Evolutionary conservation across 2,888 invertebrate genomes (phyloP).

Genomic region (Deilephila elpenor): DNA sequence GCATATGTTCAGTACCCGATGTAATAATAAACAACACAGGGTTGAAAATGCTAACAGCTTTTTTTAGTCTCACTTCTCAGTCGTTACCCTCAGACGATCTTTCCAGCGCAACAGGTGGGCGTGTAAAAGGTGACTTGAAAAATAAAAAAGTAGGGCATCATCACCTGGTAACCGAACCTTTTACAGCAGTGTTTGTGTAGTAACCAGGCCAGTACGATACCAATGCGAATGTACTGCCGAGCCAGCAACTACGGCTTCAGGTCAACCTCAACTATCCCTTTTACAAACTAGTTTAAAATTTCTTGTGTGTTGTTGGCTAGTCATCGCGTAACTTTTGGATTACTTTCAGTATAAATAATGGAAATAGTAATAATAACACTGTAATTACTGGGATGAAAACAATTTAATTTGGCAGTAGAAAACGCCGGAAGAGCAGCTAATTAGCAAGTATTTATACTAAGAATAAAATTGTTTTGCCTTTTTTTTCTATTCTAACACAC

Average conservation of each 20-base stretch:
- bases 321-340: too few species aligned
- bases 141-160: not conserved
- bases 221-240: conserved; percentile 1
- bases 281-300: not conserved
- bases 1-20: not conserved
- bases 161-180: conserved; percentile 1
- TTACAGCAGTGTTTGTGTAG: not conserved
- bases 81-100: conserved; percentile 10
- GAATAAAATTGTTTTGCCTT: too few species aligned
- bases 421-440: too few species aligned
- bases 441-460: too few species aligned
- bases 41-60: not conserved
- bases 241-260: not conserved
- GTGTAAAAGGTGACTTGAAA: conserved; percentile 3
- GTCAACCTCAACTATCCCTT: not conserved
- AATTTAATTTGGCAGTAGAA: too few species aligned
- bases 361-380: too few species aligned
- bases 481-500: too few species aligned
- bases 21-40: not conserved
- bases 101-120: conserved; percentile 16
- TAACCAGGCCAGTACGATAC: not conserved
- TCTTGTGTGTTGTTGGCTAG: not conserved
- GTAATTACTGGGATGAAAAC: too few species aligned
- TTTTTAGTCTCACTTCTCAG: not conserved
- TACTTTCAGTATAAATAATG: too few species aligned